Base-by-base conservation (phyloP, 2,888 invertebrate species). In the Apodemia duryi region DNA sequence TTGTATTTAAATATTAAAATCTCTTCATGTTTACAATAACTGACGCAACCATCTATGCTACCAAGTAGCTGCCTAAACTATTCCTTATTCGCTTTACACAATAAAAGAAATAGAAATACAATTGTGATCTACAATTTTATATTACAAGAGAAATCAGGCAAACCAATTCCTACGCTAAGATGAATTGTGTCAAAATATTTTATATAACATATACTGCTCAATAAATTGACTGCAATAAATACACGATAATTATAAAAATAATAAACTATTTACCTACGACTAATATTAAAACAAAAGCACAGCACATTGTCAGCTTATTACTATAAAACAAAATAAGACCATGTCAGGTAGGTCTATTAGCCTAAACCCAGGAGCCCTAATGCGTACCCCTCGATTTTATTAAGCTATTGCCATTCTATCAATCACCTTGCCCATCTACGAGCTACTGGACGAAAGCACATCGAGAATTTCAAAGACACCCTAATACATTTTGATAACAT, bases 251-350 rank as follows among this genome's bases (percentile, higher is more conserved):
- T 71, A 80, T 78, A 81, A 80, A 78, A 81, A 83, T 80, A 66
- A 69, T 71, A 57, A 78, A 80, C 71, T 81, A 88, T 85, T 88
- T 85, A 85, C 83, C 83, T 89, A 88, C 75, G 66, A 82, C 87
- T 89, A 90, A 81, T 84, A 88, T 90, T 89, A 90, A 91, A 91
- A 91, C 89, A 86, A 89, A 91, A 91, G 89, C 91, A 91, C 91
- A 91, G 91, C 91, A 91, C 91, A 88, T 90, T 85, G 86, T 91
- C 90, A 88, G 90, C 91, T 91, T 91, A 91, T 78, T 80, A 79
- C 86, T 86, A 87, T 76, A 79, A 86, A 86, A 84, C 84, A 84
- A 88, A 86, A 85, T 82, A 86, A 76, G 81, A 85, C 81, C 88
- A 81, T 77, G 77, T 78, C 79, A 57, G 57, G 57, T 81, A 76